Conservation (phyloP, 2,888 invertebrate species). For the Chrysolina oricalcia region DNA sequence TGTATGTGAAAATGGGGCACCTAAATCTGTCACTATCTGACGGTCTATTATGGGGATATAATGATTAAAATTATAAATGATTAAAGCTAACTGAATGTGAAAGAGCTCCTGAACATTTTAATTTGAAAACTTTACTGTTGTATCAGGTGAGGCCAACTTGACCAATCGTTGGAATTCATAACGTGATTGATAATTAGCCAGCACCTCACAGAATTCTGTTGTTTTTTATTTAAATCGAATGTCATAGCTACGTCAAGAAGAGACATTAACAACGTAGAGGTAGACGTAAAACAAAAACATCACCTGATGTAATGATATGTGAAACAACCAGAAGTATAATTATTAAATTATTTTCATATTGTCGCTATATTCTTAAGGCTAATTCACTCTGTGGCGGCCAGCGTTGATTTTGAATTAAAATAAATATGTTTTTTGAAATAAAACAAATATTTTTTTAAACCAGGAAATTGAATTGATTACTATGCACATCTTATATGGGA, state of each 20-base stretch:
- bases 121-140: not conserved
- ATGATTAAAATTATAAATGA: too few species aligned
- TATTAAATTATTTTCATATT: slow-evolving; percentile 15
- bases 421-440: too few species aligned
- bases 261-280: slow-evolving; percentile 2
- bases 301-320: not conserved
- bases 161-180: not conserved
- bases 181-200: not conserved
- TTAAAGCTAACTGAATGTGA: too few species aligned
- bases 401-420: not conserved
- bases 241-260: not conserved
- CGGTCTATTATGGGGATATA: too few species aligned
- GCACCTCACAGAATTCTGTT: not conserved
- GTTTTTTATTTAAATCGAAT: not conserved
- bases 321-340: slow-evolving; percentile 16
- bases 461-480: not conserved
- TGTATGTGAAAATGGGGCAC: too few species aligned
- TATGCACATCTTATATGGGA: too few species aligned
- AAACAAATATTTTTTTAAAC: not conserved
- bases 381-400: not conserved
- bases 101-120: too few species aligned
- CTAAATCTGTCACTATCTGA: too few species aligned
- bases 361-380: slow-evolving; percentile 8
- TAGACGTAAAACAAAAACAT: slow-evolving; percentile 16
- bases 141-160: not conserved